A percentile compares a stretch with the other conserved stretches of the same genome.
Evolutionary conservation across 92 coral and sea anemone genomes (phyloP).

Genomic region (Actinostola sp.): DNA sequence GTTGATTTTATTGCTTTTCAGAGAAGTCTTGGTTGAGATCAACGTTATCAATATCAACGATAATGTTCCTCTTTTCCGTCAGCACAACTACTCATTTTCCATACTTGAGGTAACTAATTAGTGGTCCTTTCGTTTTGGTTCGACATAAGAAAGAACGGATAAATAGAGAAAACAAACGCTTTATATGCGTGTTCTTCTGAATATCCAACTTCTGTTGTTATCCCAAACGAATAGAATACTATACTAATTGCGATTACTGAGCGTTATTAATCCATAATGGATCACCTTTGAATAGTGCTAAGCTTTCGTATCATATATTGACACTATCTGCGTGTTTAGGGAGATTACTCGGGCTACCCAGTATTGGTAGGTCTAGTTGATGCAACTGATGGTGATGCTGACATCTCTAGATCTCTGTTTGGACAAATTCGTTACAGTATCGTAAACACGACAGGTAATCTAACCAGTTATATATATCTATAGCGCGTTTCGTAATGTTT

Average conservation of each 20-base stretch:
- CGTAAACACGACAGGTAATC: constrained; percentile 79
- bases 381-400: constrained; percentile 81
- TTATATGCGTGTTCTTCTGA: too few relatives aligned
- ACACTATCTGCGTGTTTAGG: constrained; percentile 37
- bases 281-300: not conserved
- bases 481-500: too few relatives aligned
- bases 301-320: not conserved
- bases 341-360: constrained; percentile 54
- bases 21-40: constrained; percentile 66
- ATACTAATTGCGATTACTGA: too few relatives aligned
- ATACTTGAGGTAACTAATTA: constrained; percentile 79
- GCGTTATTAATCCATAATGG: constrained; percentile 1
- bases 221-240: too few relatives aligned
- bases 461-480: too few relatives aligned
- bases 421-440: constrained; percentile 76
- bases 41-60: constrained; percentile 80
- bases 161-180: too few relatives aligned
- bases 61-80: constrained; percentile 49
- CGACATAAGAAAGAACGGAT: too few relatives aligned
- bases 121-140: too few relatives aligned
- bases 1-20: constrained; percentile 12
- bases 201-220: too few relatives aligned
- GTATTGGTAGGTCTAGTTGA: constrained; percentile 62
- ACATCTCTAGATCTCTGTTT: constrained; percentile 52
- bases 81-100: constrained; percentile 54